Evolutionary conservation across 2,113 vertebrate genomes (phyloP), one percentile per base, ranked within the genome.

Genomic region (Castor canadensis): DNA sequence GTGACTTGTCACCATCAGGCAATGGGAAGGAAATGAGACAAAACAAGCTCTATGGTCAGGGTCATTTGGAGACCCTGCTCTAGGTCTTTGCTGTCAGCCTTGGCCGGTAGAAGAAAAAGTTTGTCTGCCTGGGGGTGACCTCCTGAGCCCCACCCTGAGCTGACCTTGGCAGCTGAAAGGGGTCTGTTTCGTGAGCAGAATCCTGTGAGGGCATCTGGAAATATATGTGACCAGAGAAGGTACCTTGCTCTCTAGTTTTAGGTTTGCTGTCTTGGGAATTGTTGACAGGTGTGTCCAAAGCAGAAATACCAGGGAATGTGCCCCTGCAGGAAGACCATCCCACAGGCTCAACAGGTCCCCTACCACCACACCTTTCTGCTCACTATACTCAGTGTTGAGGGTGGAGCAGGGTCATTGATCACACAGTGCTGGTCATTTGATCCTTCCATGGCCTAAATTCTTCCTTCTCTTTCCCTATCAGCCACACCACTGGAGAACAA

Each of bases 291-390:
- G 11, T 40, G 47, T 19, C 47, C 43, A 66, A 45, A 87, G 56
- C 69, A 62, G 83, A 75, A 71, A 45, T 6, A 64, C 26, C 32
- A 15, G 47, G 87, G 40, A 56, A 35, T 58, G 64, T 30, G 43
- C 11, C 15, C 80, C 58, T 19, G 64, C 80, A 62, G 26, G 35
- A 32, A 67, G 3, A 22, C 47, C 7, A 3, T 35, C 26, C 2
- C 9, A 35, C 24, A 64, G 7, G 32, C 71, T 60, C 4, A 1
- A 8, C 38, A 73, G 30, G n/a, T 30, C 24, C 6, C 54, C 5
- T 3, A 22, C 0, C 13, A 17, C 20, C 4, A 9, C 58, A 16
- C 7, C 4, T 20, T n/a, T n/a, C 22, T 6, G 12, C 16, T 56
- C 35, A 54, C 19, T 40, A 9, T 13, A 43, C 17, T 9, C 2